Conservation (phyloP, 2,113 vertebrate species). For the Plecotus auritus region DNA sequence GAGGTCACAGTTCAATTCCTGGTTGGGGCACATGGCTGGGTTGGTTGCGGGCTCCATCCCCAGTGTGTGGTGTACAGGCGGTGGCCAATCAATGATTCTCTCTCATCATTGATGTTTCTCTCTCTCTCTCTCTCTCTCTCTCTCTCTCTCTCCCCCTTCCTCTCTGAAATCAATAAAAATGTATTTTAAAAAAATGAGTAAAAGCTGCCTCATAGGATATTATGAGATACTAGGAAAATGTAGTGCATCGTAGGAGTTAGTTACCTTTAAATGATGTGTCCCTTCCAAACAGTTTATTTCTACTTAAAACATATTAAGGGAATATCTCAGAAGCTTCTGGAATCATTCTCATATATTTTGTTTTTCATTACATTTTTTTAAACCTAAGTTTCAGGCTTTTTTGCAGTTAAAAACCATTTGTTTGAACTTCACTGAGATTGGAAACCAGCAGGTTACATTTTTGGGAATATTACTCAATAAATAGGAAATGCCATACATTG, state of each 20-base stretch:
- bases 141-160: too few species aligned
- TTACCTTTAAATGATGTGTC: not conserved
- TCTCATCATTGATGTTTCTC: too few species aligned
- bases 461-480: not conserved
- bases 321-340: not conserved
- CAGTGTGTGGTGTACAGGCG: too few species aligned
- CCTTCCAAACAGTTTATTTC: not conserved
- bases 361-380: not conserved
- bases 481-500: not conserved
- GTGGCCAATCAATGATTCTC: too few species aligned
- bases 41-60: too few species aligned
- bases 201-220: not conserved
- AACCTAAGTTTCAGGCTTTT: not conserved
- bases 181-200: not conserved
- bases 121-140: too few species aligned
- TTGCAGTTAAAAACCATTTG: not conserved
- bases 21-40: too few species aligned
- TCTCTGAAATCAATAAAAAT: too few species aligned
- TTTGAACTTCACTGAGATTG: not conserved
- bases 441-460: not conserved
- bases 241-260: not conserved
- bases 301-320: not conserved
- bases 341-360: not conserved
- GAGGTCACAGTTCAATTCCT: too few species aligned
- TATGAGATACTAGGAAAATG: not conserved